A percentile compares a stretch with the other conserved stretches of the same genome.
These are phyloP conservation scores for Drosophila multiciliata DNA, from an alignment of 2,888 invertebrate species.

Conservation along the genomic window DNA sequence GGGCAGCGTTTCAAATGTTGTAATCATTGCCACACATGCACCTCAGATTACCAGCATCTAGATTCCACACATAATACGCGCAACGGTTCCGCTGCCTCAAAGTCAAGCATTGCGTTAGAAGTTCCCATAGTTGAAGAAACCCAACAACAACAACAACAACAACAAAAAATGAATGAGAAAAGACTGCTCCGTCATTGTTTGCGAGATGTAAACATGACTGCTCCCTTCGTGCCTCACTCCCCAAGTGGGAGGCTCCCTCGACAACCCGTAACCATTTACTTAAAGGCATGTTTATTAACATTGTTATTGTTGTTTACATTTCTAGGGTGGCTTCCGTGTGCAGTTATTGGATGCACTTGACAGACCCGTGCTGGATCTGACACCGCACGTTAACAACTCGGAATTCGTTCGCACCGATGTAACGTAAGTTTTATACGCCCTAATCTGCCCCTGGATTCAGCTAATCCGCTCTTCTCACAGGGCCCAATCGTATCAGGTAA, in stretches of 20 bases:
- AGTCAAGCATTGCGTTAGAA: slow-evolving; percentile 62
- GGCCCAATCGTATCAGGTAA: slow-evolving; percentile 92
- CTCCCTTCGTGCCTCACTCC: background rate
- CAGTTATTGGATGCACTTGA: slow-evolving; percentile 94
- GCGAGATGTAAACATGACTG: slow-evolving; percentile 14
- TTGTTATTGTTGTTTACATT: slow-evolving; percentile 50
- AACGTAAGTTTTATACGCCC: slow-evolving; percentile 89
- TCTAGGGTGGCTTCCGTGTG: slow-evolving; percentile 95
- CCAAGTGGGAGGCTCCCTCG: background rate
- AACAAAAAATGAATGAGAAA: slow-evolving; percentile 29
- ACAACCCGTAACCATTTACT: background rate
- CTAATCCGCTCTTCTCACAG: slow-evolving; percentile 85
- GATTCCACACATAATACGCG: slow-evolving; percentile 20
- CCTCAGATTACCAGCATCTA: slow-evolving; percentile 24
- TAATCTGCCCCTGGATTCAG: background rate
- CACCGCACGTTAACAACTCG: slow-evolving; percentile 91
- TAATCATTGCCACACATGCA: slow-evolving; percentile 76
- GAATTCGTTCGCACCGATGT: slow-evolving; percentile 93
- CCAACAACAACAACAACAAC: slow-evolving; percentile 18
- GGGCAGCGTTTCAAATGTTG: slow-evolving; percentile 37
- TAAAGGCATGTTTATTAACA: slow-evolving; percentile 23
- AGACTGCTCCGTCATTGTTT: slow-evolving; percentile 64
- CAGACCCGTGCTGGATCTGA: slow-evolving; percentile 93
- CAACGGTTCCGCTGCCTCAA: slow-evolving; percentile 29
- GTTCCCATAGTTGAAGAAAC: slow-evolving; percentile 67